Base-by-base conservation (phyloP, 2,888 invertebrate species). In the Lepetodrilus schrolli region DNA sequence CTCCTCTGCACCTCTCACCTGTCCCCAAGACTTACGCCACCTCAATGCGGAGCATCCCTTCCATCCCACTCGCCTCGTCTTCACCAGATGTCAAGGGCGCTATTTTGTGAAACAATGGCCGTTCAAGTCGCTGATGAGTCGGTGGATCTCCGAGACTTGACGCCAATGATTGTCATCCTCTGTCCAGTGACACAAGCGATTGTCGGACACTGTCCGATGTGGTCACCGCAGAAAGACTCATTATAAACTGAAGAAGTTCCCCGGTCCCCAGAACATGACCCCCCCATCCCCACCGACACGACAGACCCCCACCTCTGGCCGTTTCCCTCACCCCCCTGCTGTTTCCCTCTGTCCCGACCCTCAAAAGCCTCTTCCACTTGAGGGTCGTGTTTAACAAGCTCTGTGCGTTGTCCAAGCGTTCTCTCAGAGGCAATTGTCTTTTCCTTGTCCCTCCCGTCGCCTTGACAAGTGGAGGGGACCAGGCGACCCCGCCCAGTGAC, bases 261-360 rank as follows among this genome's bases (percentile, higher is more conserved):
- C 58, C 58, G 34, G n/a, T n/a, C 58, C 58, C 58, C 58, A 58
- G 34, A n/a, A n/a, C n/a, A 5, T 58, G 58, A 58, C 58, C 58
- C 30, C 58, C 30, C 17, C 58, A n/a, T 34, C 58, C 58, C 58
- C 30, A 58, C 30, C 2, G 58, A 13, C 58, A 58, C 58, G 30
- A 58, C 34, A 30, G 58, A 58, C 58, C 58, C n/a, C 43, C 58
- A 58, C 58, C 34, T 30, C 58, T 58, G 58, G 58, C 30, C 58
- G 34, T 58, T 58, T 30, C 13, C 26, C 26, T 30, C 58, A n/a
- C 7, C 30, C 58, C 58, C 58, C 58, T 58, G 58, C 58, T 34
- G 58, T 13, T 30, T n/a, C 17, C 30, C 30, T 58, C 26, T 58
- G 30, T 13, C 58, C 34, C 13, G 17, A 34, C 30, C 26, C 26